phyloP scores from a whole-genome alignment of 2,888 invertebrate genomes.

The Callyntrura sp. region DNA sequence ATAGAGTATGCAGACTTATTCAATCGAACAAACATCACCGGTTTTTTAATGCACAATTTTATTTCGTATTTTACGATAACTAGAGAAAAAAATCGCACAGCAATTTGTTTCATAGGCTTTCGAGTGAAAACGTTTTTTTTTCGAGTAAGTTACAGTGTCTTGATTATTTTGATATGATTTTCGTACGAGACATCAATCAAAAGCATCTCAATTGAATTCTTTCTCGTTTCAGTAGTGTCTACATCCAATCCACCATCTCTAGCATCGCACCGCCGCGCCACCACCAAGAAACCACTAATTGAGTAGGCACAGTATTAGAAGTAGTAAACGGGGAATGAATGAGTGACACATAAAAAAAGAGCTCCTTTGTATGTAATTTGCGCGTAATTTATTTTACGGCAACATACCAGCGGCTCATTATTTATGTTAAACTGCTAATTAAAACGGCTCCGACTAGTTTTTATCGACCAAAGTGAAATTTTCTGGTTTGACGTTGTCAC shows the following conservation, averaged over 20 bases:
- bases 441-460: slow-evolving; percentile 48
- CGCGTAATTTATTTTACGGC: slow-evolving; percentile 52
- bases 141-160: slow-evolving; percentile 6
- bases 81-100: slow-evolving; percentile 31
- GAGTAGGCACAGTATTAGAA: neutral
- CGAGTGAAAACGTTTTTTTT: neutral
- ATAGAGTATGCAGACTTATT: neutral
- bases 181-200: slow-evolving; percentile 52
- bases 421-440: slow-evolving; percentile 48
- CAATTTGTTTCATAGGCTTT: slow-evolving; percentile 35
- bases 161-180: slow-evolving; percentile 25
- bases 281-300: slow-evolving; percentile 1
- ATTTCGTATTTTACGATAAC: slow-evolving; percentile 47
- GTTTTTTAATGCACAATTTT: slow-evolving; percentile 43
- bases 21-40: slow-evolving; percentile 41
- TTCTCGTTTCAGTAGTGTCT: neutral
- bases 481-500: slow-evolving; percentile 40
- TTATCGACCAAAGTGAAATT: slow-evolving; percentile 43
- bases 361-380: slow-evolving; percentile 23
- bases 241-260: no score
- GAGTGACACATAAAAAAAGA: slow-evolving; percentile 23
- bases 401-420: slow-evolving; percentile 41
- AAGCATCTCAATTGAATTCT: slow-evolving; percentile 57
- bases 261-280: neutral
- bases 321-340: neutral